Base-by-base conservation (phyloP, 2,113 vertebrate genomes). In the Ciconia stormi region DNA sequence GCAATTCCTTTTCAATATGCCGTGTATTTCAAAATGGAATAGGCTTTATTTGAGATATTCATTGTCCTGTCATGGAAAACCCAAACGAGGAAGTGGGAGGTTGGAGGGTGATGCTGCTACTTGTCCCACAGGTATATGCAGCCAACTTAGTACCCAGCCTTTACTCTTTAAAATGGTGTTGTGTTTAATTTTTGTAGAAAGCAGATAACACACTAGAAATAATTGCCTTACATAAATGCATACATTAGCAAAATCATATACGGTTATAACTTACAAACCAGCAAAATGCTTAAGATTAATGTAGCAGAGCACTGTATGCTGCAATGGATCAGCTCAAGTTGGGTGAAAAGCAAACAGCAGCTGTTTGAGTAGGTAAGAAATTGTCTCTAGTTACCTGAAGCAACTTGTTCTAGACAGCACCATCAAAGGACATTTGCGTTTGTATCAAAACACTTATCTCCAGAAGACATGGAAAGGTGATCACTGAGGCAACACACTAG, bases 201-300 rank as follows among this genome's bases (percentile, higher is more conserved):
- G 25, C 26, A 86, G 32, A 10, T 20, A 77, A 73, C 15, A 8
- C 22, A 2, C 7, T 14, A 52, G 29, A 74, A 93, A 61, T 38
- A 12, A 40, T 55, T 2, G 1, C 10, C 59, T 69, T 73, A 34
- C 0, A 0, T 26, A 27, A 78, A 29, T 1, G 5, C 7, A 6
- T 12, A n/a, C 1, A 0, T 34, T 29, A 44, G 50, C 49, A 65
- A 87, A 66, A 66, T 25, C 9, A 13, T 30, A 13, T 2, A 29
- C 30, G 10, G 6, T 46, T 52, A 56, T 52, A 87, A 44, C 16
- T 16, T 55, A 38, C 7, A 83, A 76, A 55, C 29, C 29, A 52
- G 47, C 19, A 49, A 83, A 66, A 55, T 17, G 6, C 32, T 73
- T 36, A 61, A 63, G 49, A 50, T 19, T 1, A 14, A 27, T 34